Evolutionary conservation across 2,113 vertebrate genomes (phyloP), one percentile per base, ranked within the genome.

Genomic region (Chionis minor): DNA sequence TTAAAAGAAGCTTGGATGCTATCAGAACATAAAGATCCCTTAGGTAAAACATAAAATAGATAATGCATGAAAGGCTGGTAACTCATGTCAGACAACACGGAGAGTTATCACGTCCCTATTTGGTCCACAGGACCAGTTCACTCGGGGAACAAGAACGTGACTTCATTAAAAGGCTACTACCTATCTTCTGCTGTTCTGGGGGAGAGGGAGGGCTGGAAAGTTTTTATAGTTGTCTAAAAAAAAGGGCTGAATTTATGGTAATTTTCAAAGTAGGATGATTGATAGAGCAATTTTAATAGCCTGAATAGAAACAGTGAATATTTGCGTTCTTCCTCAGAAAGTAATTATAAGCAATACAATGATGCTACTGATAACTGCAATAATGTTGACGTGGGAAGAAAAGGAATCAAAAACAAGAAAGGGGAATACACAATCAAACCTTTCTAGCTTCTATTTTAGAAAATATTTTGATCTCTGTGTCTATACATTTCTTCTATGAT

Each of bases 321-420:
- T 97, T 96, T 97, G 94, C 30, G 20, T 80, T 96, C 78, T 92
- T 95, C 84, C 66, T 91, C 5, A 1, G 91, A 94, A 98, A 96
- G 79, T 82, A 97, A 97, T 97, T 97, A 95, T 78, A 52, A 97
- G 86, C 82, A 98, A 87, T 92, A 95, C 81, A 63, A 92, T 90
- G 94, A 95, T 94, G 70, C 73, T 75, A 87, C 73, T 79, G 90
- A 94, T 94, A 97, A 81, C 52, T 66, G 78, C 58, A 79, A 65
- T 94, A 86, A 95, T 54, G 65, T 75, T 97, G 89, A 95, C 2
- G 14, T 7, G 58, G 62, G 55, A 95, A 92, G 70, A 95, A 96
- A 86, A 94, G 69, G 44, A 85, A 83, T 85, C 42, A 92, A 75
- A 78, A 94, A 94, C 54, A 85, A 93, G 81, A 96, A 91, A 88